Conservation (phyloP, 2,113 vertebrate species). For the Tragelaphus imberbis region DNA sequence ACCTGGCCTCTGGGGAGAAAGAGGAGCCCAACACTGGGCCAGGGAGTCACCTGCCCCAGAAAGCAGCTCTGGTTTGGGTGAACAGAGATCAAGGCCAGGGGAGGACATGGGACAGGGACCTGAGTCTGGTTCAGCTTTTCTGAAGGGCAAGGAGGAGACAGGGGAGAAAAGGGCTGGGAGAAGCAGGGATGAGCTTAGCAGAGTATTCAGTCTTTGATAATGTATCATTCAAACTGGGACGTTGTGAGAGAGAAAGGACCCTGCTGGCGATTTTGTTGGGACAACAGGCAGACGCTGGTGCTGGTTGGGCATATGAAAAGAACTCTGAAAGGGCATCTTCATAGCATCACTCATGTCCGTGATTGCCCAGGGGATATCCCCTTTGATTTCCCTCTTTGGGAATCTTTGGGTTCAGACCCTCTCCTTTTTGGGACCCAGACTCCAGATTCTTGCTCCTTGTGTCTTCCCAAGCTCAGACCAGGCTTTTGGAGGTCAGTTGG, state of each 20-base stretch:
- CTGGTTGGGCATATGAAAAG: rapidly evolving
- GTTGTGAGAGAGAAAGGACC: background rate
- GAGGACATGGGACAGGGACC: background rate
- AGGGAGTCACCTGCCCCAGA: background rate
- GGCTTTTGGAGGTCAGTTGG: background rate
- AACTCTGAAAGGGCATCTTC: background rate
- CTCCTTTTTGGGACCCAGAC: background rate
- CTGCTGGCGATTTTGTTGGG: background rate
- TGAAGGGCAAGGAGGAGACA: background rate
- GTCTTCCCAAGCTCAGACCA: background rate
- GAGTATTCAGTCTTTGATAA: background rate
- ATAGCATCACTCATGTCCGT: background rate
- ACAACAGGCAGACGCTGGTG: background rate
- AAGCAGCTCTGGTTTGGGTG: background rate
- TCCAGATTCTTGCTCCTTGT: background rate
- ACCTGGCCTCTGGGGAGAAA: background rate
- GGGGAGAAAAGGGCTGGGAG: too few species aligned
- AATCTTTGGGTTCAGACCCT: background rate
- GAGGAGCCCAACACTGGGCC: background rate
- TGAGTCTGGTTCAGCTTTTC: background rate
- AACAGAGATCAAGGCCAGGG: background rate
- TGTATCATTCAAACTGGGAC: background rate
- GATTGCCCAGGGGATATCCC: rapidly evolving
- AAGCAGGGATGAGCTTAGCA: background rate
- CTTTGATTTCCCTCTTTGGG: background rate